Evolutionary conservation across 2,888 invertebrate species (phyloP).

Genomic region (Nudaria mundana): DNA sequence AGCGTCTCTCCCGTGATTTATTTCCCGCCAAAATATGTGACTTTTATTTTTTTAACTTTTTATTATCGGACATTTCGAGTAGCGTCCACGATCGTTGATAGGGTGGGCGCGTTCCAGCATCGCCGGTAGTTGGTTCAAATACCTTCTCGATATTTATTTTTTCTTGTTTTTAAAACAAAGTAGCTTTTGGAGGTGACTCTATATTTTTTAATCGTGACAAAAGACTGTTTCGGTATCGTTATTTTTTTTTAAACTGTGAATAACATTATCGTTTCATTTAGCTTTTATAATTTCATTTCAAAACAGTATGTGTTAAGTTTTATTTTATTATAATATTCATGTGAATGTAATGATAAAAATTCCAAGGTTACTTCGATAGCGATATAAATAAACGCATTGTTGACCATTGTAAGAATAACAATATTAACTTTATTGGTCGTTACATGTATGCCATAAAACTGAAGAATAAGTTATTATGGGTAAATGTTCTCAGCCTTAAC

Average conservation of each 20-base stretch:
- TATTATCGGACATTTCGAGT: slow-evolving; percentile 73
- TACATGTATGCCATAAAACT: slow-evolving; percentile 2
- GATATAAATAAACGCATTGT: neutral
- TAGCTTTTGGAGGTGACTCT: slow-evolving; percentile 50
- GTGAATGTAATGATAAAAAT: slow-evolving; percentile 1
- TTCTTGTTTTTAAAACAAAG: slow-evolving; percentile 59
- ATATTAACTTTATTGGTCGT: slow-evolving; percentile 1
- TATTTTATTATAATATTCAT: too few relatives aligned
- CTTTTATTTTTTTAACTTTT: slow-evolving; percentile 50
- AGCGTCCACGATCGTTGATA: slow-evolving; percentile 77
- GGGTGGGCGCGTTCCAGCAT: slow-evolving; percentile 65
- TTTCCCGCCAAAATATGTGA: slow-evolving; percentile 78
- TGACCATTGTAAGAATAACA: slow-evolving; percentile 2
- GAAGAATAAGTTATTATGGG: slow-evolving; percentile 10
- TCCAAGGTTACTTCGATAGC: neutral
- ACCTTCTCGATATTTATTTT: slow-evolving; percentile 53
- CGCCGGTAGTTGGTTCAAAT: slow-evolving; percentile 74
- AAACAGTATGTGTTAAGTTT: too few relatives aligned
- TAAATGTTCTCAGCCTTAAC: too few relatives aligned
- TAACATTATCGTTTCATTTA: neutral
- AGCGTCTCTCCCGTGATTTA: slow-evolving; percentile 75
- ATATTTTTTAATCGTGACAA: slow-evolving; percentile 52
- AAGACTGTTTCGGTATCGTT: slow-evolving; percentile 44
- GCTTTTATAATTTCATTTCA: too few relatives aligned
- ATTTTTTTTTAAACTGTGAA: slow-evolving; percentile 3